Evolutionary conservation across 2,113 vertebrate genomes (phyloP).

Genomic region (Mirza zaza): DNA sequence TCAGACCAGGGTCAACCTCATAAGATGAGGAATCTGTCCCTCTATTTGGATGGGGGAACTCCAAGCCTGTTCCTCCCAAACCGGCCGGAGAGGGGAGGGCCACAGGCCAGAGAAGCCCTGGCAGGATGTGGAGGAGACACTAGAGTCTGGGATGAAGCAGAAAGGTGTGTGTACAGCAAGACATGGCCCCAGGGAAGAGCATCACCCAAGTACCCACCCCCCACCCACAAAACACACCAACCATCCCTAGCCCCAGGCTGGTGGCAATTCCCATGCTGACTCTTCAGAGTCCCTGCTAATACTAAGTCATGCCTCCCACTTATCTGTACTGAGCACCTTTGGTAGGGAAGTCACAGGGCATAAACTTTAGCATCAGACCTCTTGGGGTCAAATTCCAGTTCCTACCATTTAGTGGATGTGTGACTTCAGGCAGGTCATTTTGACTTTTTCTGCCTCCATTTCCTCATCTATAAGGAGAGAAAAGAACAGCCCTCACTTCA

Average conservation of each 20-base stretch:
- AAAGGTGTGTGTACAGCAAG: not conserved
- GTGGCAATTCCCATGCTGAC: conserved; percentile 19
- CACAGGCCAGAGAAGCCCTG: not conserved
- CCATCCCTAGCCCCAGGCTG: conserved; percentile 3
- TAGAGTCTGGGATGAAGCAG: conserved; percentile 21
- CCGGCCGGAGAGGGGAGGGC: not conserved
- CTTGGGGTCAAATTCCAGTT: not conserved
- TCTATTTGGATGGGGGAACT: conserved; percentile 52
- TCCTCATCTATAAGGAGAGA: not conserved
- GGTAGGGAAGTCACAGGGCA: not conserved
- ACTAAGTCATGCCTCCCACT: not conserved
- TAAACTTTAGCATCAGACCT: not conserved
- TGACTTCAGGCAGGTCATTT: not conserved
- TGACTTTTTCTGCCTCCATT: not conserved
- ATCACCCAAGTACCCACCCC: not conserved
- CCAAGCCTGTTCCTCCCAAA: conserved; percentile 46
- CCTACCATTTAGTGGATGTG: not conserved
- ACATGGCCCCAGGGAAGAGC: not conserved
- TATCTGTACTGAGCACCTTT: not conserved
- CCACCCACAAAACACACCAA: not conserved
- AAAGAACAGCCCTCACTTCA: not conserved
- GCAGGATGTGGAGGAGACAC: conserved; percentile 71
- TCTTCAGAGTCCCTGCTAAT: not conserved
- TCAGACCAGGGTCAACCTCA: conserved; percentile 53
- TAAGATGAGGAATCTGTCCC: conserved; percentile 47